These are phyloP conservation scores for Silurus lanzhouensis DNA, from an alignment of 2,797 vertebrate species.

Conservation along the genomic window DNA sequence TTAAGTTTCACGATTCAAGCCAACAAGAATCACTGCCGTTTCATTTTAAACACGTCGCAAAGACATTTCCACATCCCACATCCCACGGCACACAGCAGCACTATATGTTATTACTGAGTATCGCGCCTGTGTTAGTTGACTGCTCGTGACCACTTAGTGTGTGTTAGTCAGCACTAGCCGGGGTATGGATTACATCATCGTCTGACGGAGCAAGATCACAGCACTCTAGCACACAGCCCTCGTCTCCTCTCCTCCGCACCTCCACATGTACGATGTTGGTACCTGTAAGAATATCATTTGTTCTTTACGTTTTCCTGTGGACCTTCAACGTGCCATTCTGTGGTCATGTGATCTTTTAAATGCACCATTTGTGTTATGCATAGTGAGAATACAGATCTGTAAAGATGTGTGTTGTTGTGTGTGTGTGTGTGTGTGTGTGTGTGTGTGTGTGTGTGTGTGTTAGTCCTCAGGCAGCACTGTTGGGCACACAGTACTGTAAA, in stretches of 20 bases:
- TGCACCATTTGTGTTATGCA: neutral
- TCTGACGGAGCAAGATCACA: constrained; percentile 24
- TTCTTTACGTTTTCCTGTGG: neutral
- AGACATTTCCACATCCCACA: neutral
- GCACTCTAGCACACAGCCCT: neutral
- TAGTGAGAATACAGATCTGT: neutral
- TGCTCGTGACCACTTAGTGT: constrained; percentile 9
- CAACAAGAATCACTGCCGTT: no score
- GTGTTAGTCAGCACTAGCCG: constrained; percentile 38
- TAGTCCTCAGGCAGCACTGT: constrained; percentile 40
- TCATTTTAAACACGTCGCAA: neutral
- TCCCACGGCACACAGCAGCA: neutral
- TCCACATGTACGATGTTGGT: neutral
- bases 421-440: constrained; percentile 5
- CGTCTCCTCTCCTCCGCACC: neutral
- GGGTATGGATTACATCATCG: constrained; percentile 42
- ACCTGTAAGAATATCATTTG: neutral
- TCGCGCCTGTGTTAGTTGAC: neutral
- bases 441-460: neutral
- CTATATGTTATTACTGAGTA: neutral
- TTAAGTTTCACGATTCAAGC: neutral
- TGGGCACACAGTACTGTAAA: constrained; percentile 43
- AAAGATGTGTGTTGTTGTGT: constrained; percentile 1
- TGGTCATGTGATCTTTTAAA: neutral
- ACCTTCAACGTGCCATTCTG: no score